Conservation (phyloP, 2,113 vertebrate genomes). For the Dipodomys merriami region DNA sequence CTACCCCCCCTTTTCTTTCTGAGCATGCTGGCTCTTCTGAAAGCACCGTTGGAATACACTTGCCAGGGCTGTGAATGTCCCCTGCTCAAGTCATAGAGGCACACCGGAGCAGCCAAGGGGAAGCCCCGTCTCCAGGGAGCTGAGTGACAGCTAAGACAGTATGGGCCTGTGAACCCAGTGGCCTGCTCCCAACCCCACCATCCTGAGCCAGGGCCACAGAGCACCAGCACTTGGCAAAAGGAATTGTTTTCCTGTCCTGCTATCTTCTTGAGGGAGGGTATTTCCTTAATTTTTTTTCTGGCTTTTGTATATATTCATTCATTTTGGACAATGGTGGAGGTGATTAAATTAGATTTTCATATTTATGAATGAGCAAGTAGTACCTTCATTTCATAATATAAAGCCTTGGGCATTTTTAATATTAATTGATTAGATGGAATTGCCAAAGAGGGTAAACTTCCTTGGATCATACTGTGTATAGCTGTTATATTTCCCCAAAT, state of each 20-base stretch:
- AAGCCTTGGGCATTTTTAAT: not conserved
- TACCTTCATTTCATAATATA: conserved; percentile 26
- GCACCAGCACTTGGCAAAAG: accelerated
- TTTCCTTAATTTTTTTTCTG: not conserved
- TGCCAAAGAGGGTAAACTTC: not conserved
- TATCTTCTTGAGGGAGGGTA: not conserved
- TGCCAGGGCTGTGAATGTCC: accelerated
- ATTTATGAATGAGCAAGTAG: not conserved
- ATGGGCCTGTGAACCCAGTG: too few relatives aligned
- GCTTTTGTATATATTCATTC: conserved; percentile 1
- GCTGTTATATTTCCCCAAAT: not conserved
- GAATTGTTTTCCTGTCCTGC: not conserved
- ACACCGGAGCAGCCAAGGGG: not conserved
- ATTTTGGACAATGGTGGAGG: not conserved
- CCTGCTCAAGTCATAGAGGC: not conserved
- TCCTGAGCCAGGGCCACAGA: not conserved
- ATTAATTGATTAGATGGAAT: not conserved
- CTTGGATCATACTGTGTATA: not conserved
- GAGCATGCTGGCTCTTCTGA: not conserved
- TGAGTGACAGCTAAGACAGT: not conserved
- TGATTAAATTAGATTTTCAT: conserved; percentile 12
- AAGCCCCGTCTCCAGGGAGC: not conserved
- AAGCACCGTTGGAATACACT: not conserved
- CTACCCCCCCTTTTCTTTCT: not conserved
- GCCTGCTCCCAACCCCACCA: accelerated